phyloP scores from a whole-genome alignment of 2,113 vertebrate species.

The Coreoperca whiteheadi region DNA sequence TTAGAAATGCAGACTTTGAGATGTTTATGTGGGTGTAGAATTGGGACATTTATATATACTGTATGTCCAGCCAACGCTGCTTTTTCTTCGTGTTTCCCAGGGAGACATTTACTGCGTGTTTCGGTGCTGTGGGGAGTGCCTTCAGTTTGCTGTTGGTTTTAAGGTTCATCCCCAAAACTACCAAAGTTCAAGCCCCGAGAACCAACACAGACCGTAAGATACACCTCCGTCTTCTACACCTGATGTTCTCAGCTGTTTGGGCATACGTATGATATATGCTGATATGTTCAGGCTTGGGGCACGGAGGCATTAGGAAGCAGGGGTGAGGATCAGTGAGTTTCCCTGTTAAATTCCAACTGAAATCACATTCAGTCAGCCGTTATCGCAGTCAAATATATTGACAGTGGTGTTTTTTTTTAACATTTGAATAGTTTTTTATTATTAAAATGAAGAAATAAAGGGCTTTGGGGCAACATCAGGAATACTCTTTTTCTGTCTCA shows the following conservation, averaged over 20 bases:
- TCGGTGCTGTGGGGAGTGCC: constrained; percentile 84
- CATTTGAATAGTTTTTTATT: neutral
- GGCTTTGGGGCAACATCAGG: too few relatives aligned
- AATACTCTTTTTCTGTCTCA: too few relatives aligned
- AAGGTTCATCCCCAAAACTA: constrained; percentile 87
- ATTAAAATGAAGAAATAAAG: too few relatives aligned
- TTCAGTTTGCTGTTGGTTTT: constrained; percentile 85
- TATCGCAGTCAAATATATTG: neutral
- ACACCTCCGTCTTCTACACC: neutral
- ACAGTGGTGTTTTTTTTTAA: neutral
- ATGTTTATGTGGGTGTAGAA: neutral
- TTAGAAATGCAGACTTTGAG: too few relatives aligned
- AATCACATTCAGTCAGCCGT: neutral
- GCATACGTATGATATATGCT: neutral
- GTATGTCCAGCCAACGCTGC: neutral
- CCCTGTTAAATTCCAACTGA: neutral
- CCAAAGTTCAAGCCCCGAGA: constrained; percentile 77
- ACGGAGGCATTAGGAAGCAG: neutral
- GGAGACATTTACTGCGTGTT: constrained; percentile 77
- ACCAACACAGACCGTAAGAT: constrained; percentile 76
- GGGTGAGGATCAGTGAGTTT: too few relatives aligned
- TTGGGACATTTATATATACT: neutral
- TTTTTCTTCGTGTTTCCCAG: constrained; percentile 75
- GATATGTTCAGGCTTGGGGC: neutral
- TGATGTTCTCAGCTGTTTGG: constrained; percentile 5